Evolutionary conservation across 1,140 invertebrate species (phyloP).

Genomic region (Aricia agestis): DNA sequence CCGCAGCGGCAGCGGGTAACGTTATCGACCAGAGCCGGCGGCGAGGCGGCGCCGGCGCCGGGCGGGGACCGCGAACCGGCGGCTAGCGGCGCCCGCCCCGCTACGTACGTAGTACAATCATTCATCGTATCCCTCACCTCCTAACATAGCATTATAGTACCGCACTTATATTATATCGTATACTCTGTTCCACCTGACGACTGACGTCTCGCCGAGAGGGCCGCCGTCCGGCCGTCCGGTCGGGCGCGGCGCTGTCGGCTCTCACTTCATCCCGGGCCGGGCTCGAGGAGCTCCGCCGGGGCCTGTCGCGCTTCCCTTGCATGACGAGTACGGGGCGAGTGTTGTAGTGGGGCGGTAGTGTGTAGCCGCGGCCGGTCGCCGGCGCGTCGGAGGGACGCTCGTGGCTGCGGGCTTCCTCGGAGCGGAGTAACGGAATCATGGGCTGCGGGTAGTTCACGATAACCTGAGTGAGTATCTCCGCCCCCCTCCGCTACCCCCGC

Average conservation of each 20-base stretch:
- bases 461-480: slow-evolving; percentile 4
- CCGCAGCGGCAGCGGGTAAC: too few relatives aligned
- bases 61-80: too few relatives aligned
- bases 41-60: too few relatives aligned
- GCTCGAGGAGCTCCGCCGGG: neutral
- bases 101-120: slow-evolving; percentile 55
- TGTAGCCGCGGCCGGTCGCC: neutral
- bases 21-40: too few relatives aligned
- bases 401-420: slow-evolving; percentile 1
- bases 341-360: neutral
- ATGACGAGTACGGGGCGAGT: slow-evolving; percentile 11
- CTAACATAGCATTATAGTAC: slow-evolving; percentile 48
- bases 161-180: neutral
- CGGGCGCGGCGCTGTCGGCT: neutral
- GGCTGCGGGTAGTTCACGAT: slow-evolving; percentile 11
- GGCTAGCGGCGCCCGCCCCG: too few relatives aligned
- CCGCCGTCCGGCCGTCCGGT: too few relatives aligned
- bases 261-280: neutral
- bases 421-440: slow-evolving; percentile 6
- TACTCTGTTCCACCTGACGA: neutral
- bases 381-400: neutral
- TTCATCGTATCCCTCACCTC: slow-evolving; percentile 40
- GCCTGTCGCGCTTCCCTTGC: neutral
- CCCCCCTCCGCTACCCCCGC: too few relatives aligned
- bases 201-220: too few relatives aligned